These are phyloP conservation scores for Vanessa cardui DNA, from an alignment of 2,888 invertebrate genomes.

Conservation along the genomic window DNA sequence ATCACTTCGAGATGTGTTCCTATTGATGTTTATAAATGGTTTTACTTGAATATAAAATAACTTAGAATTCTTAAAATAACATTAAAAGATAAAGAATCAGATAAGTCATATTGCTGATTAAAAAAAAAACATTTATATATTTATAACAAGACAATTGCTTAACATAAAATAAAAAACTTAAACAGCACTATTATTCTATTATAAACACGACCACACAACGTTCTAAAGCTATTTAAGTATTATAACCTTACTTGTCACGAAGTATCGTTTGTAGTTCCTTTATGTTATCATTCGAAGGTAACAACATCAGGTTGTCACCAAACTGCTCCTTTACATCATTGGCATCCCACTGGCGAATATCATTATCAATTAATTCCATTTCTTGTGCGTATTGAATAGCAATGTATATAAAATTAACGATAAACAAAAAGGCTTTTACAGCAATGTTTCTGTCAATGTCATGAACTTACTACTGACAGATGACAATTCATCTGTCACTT, in stretches of 20 bases:
- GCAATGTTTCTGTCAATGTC: background rate
- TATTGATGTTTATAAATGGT: slow-evolving; percentile 55
- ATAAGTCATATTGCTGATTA: too few species aligned
- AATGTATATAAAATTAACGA: background rate
- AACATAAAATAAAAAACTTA: background rate
- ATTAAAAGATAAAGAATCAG: too few species aligned
- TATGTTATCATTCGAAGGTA: slow-evolving; percentile 90
- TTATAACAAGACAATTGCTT: too few species aligned
- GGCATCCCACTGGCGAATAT: slow-evolving; percentile 71
- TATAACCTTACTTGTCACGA: slow-evolving; percentile 88
- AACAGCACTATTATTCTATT: background rate
- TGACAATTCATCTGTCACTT: background rate
- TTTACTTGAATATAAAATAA: background rate
- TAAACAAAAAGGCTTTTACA: background rate
- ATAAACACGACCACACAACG: background rate
- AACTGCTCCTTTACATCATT: slow-evolving; percentile 82
- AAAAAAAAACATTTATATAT: too few species aligned
- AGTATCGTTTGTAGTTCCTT: slow-evolving; percentile 93
- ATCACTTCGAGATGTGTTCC: slow-evolving; percentile 95
- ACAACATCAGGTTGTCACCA: slow-evolving; percentile 86
- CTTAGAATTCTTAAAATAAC: background rate
- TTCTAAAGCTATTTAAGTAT: background rate
- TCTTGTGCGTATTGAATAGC: slow-evolving; percentile 7
- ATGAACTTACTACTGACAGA: background rate
- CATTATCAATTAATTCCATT: slow-evolving; percentile 73